Evolutionary conservation across 2,888 invertebrate species (phyloP).

Genomic region (Dynastes tityus): DNA sequence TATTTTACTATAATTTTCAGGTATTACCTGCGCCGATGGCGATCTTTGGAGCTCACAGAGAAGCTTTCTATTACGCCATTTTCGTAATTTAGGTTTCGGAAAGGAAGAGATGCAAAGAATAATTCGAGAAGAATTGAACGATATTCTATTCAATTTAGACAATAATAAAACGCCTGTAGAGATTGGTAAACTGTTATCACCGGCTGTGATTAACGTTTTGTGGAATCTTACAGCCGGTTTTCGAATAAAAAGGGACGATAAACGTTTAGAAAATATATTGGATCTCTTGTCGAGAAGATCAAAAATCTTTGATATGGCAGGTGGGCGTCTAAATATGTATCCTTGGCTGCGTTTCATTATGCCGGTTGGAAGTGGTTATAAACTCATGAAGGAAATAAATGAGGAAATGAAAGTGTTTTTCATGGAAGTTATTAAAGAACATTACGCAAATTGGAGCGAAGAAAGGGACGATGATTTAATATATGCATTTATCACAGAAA

Average conservation of each 20-base stretch:
- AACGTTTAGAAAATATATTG: constrained; percentile 69
- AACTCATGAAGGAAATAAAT: constrained; percentile 74
- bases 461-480: constrained; percentile 75
- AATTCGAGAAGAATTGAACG: constrained; percentile 72
- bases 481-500: constrained; percentile 77
- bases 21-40: constrained; percentile 76
- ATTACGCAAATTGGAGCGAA: constrained; percentile 70
- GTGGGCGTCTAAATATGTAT: constrained; percentile 70
- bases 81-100: constrained; percentile 73
- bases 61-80: constrained; percentile 71
- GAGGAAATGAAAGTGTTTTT: constrained; percentile 73
- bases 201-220: constrained; percentile 77
- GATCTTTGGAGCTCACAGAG: constrained; percentile 73
- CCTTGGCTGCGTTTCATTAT: constrained; percentile 78
- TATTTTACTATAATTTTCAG: constrained; percentile 62
- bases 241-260: constrained; percentile 70
- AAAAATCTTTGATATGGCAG: constrained; percentile 71
- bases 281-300: constrained; percentile 71
- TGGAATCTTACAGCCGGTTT: constrained; percentile 75
- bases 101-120: constrained; percentile 70
- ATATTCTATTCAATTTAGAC: constrained; percentile 65
- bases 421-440: constrained; percentile 74
- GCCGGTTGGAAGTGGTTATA: constrained; percentile 77
- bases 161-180: constrained; percentile 57
- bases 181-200: constrained; percentile 69